phyloP scores from a whole-genome alignment of 2,113 vertebrate species.

The Podocnemis expansa region DNA sequence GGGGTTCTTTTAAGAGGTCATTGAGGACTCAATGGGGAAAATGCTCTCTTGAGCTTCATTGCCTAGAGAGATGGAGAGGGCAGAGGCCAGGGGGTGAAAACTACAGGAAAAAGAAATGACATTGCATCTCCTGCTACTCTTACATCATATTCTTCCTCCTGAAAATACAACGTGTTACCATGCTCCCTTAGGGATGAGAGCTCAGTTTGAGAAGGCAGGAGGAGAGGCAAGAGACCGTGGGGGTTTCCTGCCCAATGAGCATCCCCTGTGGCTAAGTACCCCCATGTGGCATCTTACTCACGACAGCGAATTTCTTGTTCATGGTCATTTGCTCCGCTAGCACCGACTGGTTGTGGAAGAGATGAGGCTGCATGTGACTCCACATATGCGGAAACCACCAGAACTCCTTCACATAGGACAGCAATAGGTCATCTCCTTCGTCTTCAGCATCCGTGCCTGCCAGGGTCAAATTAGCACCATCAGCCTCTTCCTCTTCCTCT shows the following conservation, averaged over 20 bases:
- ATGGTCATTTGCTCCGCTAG: conserved; percentile 97
- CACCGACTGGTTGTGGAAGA: conserved; percentile 98
- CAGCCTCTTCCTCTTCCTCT: rapidly evolving
- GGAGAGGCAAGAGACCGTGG: not conserved
- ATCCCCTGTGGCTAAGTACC: not conserved
- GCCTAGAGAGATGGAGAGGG: not conserved
- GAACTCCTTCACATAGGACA: conserved; percentile 94
- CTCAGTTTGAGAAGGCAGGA: not conserved
- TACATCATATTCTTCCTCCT: not conserved
- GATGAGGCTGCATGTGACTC: conserved; percentile 99
- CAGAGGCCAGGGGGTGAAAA: not conserved
- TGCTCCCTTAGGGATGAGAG: not conserved
- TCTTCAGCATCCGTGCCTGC: conserved; percentile 95
- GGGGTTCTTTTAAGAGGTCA: not conserved
- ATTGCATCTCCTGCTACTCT: not conserved
- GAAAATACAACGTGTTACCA: not conserved
- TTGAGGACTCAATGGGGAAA: not conserved
- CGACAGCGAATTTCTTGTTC: conserved; percentile 96
- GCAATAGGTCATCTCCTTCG: conserved; percentile 92
- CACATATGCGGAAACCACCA: conserved; percentile 99
- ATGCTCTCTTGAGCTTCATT: no score
- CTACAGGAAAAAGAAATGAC: not conserved
- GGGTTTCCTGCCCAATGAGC: not conserved
- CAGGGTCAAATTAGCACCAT: not conserved
- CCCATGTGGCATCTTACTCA: conserved; percentile 79